Conservation (phyloP, 2,113 vertebrate genomes). For the Calyptomena viridis region DNA sequence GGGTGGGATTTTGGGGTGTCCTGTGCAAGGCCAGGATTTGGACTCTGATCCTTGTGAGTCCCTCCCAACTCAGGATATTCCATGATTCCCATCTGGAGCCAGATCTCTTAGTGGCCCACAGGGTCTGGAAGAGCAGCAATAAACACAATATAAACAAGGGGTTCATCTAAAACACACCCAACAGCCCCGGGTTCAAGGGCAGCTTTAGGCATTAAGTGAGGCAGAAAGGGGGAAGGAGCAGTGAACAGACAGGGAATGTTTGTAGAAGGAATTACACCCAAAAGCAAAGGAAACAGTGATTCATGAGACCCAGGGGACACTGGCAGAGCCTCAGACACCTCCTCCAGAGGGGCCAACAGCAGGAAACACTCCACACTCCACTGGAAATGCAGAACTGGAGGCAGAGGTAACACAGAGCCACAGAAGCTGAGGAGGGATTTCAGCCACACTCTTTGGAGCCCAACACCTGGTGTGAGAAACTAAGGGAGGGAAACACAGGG, state of each 20-base stretch:
- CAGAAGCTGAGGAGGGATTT: background rate
- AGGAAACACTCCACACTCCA: background rate
- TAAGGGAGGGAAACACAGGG: background rate
- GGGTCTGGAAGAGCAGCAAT: background rate
- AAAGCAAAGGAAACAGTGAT: background rate
- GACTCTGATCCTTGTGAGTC: background rate
- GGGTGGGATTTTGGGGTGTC: background rate
- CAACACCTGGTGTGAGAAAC: constrained; percentile 44
- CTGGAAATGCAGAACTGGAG: background rate
- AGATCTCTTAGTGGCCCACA: background rate
- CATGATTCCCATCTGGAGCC: background rate
- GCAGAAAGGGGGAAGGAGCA: background rate
- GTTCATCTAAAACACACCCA: background rate
- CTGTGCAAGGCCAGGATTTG: background rate
- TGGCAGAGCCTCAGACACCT: background rate
- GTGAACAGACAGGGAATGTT: background rate
- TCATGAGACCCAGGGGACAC: background rate
- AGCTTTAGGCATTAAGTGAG: background rate
- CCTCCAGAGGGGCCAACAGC: background rate
- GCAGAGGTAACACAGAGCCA: background rate
- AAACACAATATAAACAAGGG: background rate
- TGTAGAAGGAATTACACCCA: background rate
- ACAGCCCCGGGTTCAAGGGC: background rate
- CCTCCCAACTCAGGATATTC: background rate
- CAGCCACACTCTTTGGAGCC: background rate